Percentiles rank a stretch among this genome's conserved stretches.
phyloP scores from a whole-genome alignment of 2,113 vertebrate species.

The Anguilla rostrata region DNA sequence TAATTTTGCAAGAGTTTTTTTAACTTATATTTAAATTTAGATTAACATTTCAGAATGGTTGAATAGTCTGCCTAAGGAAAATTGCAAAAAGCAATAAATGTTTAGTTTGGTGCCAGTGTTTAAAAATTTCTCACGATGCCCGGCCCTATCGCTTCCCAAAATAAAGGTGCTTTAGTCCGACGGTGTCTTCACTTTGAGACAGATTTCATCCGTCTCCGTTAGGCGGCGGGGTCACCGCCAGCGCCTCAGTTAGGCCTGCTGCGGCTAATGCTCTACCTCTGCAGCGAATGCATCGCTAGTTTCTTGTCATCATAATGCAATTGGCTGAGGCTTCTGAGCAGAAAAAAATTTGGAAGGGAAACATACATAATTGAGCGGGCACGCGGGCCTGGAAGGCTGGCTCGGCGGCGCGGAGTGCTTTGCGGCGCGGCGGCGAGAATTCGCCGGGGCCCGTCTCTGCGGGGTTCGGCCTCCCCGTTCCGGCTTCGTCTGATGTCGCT shows the following conservation, averaged over 20 bases:
- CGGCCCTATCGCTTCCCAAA: background rate
- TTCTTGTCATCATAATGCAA: background rate
- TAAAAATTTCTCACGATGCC: too few relatives aligned
- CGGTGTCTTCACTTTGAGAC: background rate
- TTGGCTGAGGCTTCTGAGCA: background rate
- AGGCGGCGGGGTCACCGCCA: too few relatives aligned
- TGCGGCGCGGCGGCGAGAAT: background rate
- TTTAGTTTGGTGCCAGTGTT: too few relatives aligned
- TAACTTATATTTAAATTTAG: too few relatives aligned
- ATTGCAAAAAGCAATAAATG: too few relatives aligned
- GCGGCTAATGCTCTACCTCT: background rate
- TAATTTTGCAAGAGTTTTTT: too few relatives aligned
- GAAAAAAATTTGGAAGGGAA: constrained; percentile 6
- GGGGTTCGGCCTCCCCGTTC: background rate
- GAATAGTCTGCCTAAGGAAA: too few relatives aligned
- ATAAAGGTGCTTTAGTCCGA: background rate
- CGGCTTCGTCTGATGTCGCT: background rate
- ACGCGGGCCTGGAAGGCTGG: background rate
- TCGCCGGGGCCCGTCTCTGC: background rate
- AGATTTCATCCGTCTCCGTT: background rate
- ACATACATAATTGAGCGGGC: constrained; percentile 4
- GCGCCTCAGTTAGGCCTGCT: background rate
- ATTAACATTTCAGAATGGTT: too few relatives aligned
- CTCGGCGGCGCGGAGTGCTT: background rate
- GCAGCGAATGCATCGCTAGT: background rate